Evolutionary conservation across 2,888 invertebrate species (phyloP), one percentile per base, ranked within the genome.

Genomic region (Herminia tarsipennalis): DNA sequence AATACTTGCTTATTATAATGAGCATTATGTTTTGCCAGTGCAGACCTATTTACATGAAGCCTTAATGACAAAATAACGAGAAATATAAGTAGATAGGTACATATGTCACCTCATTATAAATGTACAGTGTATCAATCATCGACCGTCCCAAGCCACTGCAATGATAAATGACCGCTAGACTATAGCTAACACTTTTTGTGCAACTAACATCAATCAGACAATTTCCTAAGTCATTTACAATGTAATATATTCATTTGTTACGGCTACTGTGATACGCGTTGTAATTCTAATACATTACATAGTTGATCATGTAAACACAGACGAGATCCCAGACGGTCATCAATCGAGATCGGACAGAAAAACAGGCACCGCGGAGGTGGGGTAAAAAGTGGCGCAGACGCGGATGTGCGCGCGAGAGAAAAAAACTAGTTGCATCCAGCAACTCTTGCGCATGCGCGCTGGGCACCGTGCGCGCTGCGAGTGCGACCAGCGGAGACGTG

Each of bases 351-450:
- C 62, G 68, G 53, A 52, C 63, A 81, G 80, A 88, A 87, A 87
- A 86, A 84, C 79, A 66, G 50, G 66, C 68, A 73, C 73, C 68
- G 75, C 63, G 62, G 63, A 69, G 72, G 70, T 65, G 70, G 64
- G 56, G 76, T 76, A 86, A 88, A 87, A 88, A 88, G 78, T 76
- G 59, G 81, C 70, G 71, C 78, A 76, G 81, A 87, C 84, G 70
- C 86, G 86, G 87, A 86, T 85, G 84, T 85, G 76, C 73, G 62
- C 42, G 63, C 55, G 45, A 56, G 36, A 47, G 50, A 72, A 83
- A n/a, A 82, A 85, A 86, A 85, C 78, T 72, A 67, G 77, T 69
- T 80, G 81, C 83, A 80, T 73, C 75, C 30, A 51, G 38, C 34
- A 75, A 78, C 71, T 73, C 73, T 68, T 49, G 72, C 75, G 68